Percentiles rank a stretch among this genome's conserved stretches.
Evolutionary conservation across 2,888 invertebrate genomes (phyloP).

Genomic region (Platypus cylindrus): DNA sequence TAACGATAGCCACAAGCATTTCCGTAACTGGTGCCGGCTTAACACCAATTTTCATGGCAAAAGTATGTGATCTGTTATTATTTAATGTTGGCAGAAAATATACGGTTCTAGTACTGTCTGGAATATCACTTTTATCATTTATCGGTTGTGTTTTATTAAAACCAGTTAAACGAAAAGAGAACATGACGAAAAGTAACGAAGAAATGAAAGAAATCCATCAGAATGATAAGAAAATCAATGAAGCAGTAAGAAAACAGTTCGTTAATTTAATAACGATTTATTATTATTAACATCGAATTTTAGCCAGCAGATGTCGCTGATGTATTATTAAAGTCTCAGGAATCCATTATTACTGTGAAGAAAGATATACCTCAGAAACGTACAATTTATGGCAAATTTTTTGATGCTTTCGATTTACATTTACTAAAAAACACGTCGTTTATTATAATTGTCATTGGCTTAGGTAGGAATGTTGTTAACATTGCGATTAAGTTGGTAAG

Average conservation of each 20-base stretch:
- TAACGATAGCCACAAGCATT: slow-evolving; percentile 38
- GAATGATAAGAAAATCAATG: neutral
- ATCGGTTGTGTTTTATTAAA: slow-evolving; percentile 37
- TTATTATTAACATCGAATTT: too few relatives aligned
- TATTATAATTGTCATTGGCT: slow-evolving; percentile 28
- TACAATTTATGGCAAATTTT: slow-evolving; percentile 19
- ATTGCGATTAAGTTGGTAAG: neutral
- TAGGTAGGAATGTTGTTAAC: slow-evolving; percentile 29
- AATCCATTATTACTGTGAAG: slow-evolving; percentile 10
- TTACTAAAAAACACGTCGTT: slow-evolving; percentile 28
- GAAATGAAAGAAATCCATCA: slow-evolving; percentile 3
- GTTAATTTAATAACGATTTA: too few relatives aligned
- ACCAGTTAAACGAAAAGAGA: slow-evolving; percentile 30
- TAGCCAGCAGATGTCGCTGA: neutral
- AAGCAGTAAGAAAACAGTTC: neutral
- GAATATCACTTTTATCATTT: slow-evolving; percentile 36
- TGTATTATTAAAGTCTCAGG: neutral
- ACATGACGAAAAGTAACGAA: slow-evolving; percentile 8
- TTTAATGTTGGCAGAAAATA: slow-evolving; percentile 32
- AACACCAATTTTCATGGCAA: slow-evolving; percentile 38
- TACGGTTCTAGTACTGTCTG: slow-evolving; percentile 38
- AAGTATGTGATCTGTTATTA: slow-evolving; percentile 34
- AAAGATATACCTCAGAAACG: neutral
- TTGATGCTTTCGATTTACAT: slow-evolving; percentile 27
- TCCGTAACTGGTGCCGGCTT: slow-evolving; percentile 37